A percentile compares a stretch with the other conserved stretches of the same genome.
Evolutionary conservation across 1,140 invertebrate species (phyloP).

Genomic region (Diprion similis): DNA sequence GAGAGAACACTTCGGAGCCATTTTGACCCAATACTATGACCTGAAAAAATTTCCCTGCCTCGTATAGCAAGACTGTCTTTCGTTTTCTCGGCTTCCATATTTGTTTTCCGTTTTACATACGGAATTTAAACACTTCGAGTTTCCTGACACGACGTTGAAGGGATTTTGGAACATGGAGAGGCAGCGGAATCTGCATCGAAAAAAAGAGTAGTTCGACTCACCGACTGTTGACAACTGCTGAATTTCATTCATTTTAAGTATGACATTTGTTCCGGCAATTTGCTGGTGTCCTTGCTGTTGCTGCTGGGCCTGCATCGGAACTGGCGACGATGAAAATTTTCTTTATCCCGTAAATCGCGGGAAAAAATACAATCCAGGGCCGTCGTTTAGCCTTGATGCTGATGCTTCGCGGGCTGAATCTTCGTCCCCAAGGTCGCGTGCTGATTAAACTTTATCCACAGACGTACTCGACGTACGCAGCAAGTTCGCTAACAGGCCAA

Average conservation of each 20-base stretch:
- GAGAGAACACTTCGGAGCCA: no score
- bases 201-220: slow-evolving; percentile 53
- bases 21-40: no score
- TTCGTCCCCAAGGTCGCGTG: not conserved
- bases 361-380: no score
- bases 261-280: slow-evolving; percentile 66
- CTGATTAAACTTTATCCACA: not conserved
- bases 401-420: not conserved
- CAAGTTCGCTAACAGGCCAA: not conserved
- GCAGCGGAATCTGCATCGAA: not conserved
- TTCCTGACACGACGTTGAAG: slow-evolving; percentile 2
- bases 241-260: slow-evolving; percentile 78
- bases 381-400: no score
- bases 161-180: not conserved
- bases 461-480: not conserved
- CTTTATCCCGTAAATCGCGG: not conserved
- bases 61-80: no score
- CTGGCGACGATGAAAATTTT: not conserved
- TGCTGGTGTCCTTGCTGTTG: slow-evolving; percentile 47
- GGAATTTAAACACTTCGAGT: not conserved
- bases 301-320: slow-evolving; percentile 52
- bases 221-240: slow-evolving; percentile 74
- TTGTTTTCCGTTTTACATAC: slow-evolving; percentile 10
- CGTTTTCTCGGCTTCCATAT: not conserved
- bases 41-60: no score